Evolutionary conservation across 2,797 vertebrate species (phyloP).

Genomic region (Valencia hispanica): DNA sequence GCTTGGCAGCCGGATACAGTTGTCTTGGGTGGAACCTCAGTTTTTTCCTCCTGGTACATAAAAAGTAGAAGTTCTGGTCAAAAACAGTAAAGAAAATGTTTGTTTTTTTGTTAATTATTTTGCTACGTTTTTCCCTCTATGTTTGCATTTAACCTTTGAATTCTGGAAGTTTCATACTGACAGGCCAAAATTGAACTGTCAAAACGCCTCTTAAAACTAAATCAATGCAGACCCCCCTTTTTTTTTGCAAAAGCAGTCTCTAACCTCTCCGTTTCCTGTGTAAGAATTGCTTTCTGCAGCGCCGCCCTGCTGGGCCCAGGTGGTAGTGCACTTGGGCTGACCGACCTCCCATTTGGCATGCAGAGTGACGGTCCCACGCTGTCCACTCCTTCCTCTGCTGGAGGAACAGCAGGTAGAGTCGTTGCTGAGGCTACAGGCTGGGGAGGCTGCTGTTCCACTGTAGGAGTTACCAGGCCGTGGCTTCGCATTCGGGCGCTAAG

Average conservation of each 20-base stretch:
- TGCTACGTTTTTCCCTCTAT: neutral
- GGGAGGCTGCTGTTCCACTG: conserved; percentile 72
- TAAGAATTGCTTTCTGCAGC: conserved; percentile 89
- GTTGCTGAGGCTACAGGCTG: conserved; percentile 67
- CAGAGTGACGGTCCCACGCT: conserved; percentile 88
- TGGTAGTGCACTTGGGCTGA: conserved; percentile 87
- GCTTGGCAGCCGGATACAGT: conserved; percentile 90
- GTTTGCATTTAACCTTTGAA: neutral
- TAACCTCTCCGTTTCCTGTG: conserved; percentile 90
- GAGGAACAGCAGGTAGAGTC: conserved; percentile 54
- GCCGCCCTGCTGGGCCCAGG: conserved; percentile 85
- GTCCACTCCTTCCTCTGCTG: conserved; percentile 86
- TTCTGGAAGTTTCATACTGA: neutral
- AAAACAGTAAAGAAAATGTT: neutral
- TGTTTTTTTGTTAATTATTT: neutral
- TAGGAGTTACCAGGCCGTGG: conserved; percentile 79
- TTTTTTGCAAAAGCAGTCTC: conserved; percentile 1
- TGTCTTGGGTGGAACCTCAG: conserved; percentile 92
- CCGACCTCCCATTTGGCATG: conserved; percentile 86
- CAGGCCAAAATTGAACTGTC: neutral
- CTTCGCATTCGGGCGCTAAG: conserved; percentile 89
- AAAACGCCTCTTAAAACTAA: neutral
- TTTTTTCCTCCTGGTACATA: conserved; percentile 85
- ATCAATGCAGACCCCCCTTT: neutral
- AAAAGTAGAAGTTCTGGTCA: conserved; percentile 15